phyloP scores from a whole-genome alignment of 2,113 vertebrate species.

The Aegypius monachus region DNA sequence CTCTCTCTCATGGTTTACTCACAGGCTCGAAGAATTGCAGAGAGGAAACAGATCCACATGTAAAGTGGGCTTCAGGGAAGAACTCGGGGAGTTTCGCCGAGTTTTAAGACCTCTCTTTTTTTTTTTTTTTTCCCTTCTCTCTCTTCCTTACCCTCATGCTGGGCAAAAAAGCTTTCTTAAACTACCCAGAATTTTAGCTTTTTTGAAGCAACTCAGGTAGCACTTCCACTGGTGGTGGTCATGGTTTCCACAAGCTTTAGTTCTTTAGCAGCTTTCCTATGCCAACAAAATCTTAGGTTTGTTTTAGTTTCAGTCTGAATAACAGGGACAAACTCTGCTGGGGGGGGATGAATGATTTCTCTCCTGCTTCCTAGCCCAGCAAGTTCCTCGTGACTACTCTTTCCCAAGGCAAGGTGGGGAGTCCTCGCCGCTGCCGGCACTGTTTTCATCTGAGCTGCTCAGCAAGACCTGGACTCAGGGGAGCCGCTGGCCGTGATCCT shows the following conservation, averaged over 20 bases:
- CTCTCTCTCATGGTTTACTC: background rate
- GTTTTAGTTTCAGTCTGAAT: background rate
- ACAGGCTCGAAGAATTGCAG: background rate
- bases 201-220: background rate
- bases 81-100: background rate
- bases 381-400: background rate
- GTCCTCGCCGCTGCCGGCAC: fast-evolving
- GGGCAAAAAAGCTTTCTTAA: background rate
- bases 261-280: background rate
- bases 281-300: background rate
- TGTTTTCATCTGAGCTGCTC: background rate
- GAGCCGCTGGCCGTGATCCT: fast-evolving
- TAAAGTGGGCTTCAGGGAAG: background rate
- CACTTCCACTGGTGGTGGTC: background rate
- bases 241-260: background rate
- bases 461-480: background rate
- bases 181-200: background rate
- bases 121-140: background rate
- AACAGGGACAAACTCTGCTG: background rate
- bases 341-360: background rate
- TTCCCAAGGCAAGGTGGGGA: background rate
- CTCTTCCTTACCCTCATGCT: background rate
- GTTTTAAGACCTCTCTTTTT: background rate
- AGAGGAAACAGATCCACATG: background rate
- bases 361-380: background rate